Evolutionary conservation across 37 sponge, comb jelly and placozoan genomes (phyloP).

Genomic region (Mnemiopsis leidyi): DNA sequence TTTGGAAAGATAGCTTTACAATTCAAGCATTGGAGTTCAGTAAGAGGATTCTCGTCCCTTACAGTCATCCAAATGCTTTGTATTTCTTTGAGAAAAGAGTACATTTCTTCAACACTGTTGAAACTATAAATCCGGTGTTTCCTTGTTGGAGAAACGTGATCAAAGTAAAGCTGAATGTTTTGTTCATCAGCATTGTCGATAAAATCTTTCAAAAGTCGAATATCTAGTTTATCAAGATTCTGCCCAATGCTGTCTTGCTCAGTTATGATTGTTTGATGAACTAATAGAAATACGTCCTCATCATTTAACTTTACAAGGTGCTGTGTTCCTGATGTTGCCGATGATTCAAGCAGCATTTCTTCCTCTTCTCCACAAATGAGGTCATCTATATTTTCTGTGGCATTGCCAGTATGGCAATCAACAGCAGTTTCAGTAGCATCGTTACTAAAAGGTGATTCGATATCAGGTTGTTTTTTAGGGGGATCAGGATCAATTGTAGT

Average conservation of each 20-base stretch:
- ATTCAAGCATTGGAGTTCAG: background rate
- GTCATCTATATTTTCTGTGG: background rate
- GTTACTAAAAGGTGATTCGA: background rate
- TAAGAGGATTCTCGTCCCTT: background rate
- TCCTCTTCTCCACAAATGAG: background rate
- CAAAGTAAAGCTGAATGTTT: background rate
- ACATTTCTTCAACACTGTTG: background rate
- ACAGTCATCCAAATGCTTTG: background rate
- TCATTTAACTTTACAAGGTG: background rate
- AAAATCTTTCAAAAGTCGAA: background rate
- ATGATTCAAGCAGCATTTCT: background rate
- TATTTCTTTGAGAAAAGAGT: background rate
- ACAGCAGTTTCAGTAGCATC: background rate
- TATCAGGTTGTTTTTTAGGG: background rate
- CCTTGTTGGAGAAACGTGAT: background rate
- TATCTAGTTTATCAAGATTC: background rate
- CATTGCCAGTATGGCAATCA: background rate
- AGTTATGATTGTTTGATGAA: background rate
- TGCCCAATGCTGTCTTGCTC: constrained; percentile 18
- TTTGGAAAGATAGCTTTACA: background rate
- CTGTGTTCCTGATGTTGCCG: background rate
- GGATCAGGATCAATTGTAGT: background rate
- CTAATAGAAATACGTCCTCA: background rate
- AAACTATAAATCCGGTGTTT: background rate
- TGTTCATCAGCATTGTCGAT: background rate